phyloP scores from a whole-genome alignment of 2,113 vertebrate genomes.

The Ptilorrhoa leucosticta region DNA sequence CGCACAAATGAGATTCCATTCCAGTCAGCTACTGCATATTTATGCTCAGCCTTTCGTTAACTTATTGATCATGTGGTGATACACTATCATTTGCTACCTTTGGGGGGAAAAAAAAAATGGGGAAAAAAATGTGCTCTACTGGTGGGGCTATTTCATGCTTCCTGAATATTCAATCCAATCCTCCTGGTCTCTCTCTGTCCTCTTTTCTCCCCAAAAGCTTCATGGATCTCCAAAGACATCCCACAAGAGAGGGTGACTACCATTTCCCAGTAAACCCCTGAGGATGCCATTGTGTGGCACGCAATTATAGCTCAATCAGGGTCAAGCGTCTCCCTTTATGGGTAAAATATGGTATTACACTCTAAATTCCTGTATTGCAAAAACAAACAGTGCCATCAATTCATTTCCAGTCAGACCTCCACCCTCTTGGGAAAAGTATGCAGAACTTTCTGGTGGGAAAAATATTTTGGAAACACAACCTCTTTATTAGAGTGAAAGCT shows the following conservation, averaged over 20 bases:
- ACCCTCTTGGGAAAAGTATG: constrained; percentile 36
- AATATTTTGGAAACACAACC: constrained; percentile 32
- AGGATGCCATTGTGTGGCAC: not conserved
- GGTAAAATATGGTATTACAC: constrained; percentile 36
- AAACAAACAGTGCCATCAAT: constrained; percentile 62
- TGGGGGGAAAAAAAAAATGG: not conserved
- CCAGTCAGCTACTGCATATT: constrained; percentile 60
- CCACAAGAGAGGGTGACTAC: not conserved
- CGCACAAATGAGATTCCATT: constrained; percentile 62
- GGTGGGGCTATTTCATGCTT: constrained; percentile 33
- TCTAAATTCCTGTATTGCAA: constrained; percentile 51
- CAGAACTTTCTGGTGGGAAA: constrained; percentile 68
- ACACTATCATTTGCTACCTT: not conserved
- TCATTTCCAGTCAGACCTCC: constrained; percentile 54
- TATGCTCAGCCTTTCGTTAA: constrained; percentile 51
- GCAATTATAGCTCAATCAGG: not conserved
- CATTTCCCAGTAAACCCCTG: not conserved
- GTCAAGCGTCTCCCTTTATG: constrained; percentile 5
- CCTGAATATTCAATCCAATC: constrained; percentile 41
- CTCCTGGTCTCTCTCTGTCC: constrained; percentile 67
- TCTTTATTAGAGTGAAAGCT: constrained; percentile 10
- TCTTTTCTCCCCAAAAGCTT: constrained; percentile 43
- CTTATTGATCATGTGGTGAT: not conserved
- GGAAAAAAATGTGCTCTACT: not conserved
- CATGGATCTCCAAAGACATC: constrained; percentile 17